Base-by-base conservation (phyloP, 2,888 invertebrate species). In the Leptothorax acervorum region DNA sequence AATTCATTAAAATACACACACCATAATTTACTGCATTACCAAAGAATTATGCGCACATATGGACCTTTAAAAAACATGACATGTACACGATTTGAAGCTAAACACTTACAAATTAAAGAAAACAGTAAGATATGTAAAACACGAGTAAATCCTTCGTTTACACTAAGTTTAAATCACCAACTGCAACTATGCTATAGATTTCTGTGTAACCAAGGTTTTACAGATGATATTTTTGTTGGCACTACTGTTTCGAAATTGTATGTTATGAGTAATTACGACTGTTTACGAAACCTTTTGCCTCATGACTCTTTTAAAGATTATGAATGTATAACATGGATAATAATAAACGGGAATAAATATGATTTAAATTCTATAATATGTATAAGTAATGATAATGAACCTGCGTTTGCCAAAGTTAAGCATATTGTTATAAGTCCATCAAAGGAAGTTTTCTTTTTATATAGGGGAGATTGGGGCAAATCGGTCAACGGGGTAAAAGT, bases 41-140 rank as follows among this genome's bases (percentile, higher is more conserved):
- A 12, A 28, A 57, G 57, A 57, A 57, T 57, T 57, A 57, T 57
- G 57, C 57, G 57, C 28, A 57, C 28, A 12, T 57, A 28, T 8
- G 28, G 28, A 28, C 57, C 57, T 57, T 28, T 57, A 28, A 57
- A 57, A 28, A 28, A 9, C 28, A 57, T 57, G 57, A 28, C 57
- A 57, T 57, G 28, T 57, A 57, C 28, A 57, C 57, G 28, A 57
- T 57, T 57, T 57, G 57, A 57, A 57, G 57, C 57, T 57, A 57
- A 57, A 8, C 28, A 57, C 8, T 2, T 55, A 5, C 55, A 55
- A 55, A 55, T 55, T 23, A 55, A 55, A 55, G 23, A 23, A 55
- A 55, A 55, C 12, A 57, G 57, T n/a, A 57, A 57, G 12, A 57
- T 28, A 57, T 57, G 57, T 57, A 57, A 57, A n/a, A 0, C 57